Percentiles rank a stretch among this genome's conserved stretches.
These are phyloP conservation scores for Sylvicapra grimmia DNA, from an alignment of 2,113 vertebrate genomes.

Conservation along the genomic window DNA sequence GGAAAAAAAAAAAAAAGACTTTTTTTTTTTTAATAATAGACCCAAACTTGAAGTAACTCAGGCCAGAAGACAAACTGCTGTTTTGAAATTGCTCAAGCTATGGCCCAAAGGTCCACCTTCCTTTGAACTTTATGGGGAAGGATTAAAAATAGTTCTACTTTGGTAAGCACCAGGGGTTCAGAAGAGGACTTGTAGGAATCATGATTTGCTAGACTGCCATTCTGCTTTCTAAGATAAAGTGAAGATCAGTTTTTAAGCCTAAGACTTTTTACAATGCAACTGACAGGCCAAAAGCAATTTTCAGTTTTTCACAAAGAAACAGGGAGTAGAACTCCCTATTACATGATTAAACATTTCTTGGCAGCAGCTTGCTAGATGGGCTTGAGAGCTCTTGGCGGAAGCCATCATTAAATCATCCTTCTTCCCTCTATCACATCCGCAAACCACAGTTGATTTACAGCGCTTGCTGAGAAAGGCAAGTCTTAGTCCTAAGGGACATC, in stretches of 20 bases:
- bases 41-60: not conserved
- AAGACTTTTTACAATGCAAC: not conserved
- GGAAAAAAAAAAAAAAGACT: not conserved
- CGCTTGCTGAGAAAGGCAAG: slow-evolving; percentile 32
- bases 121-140: not conserved
- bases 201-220: not conserved
- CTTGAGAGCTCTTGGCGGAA: slow-evolving; percentile 35
- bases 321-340: not conserved
- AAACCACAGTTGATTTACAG: slow-evolving; percentile 23
- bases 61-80: not conserved
- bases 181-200: not conserved
- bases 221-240: slow-evolving; percentile 18
- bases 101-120: not conserved
- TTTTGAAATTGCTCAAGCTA: not conserved
- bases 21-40: not conserved
- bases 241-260: not conserved
- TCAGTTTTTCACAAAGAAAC: not conserved
- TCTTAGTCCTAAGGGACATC: slow-evolving; percentile 41
- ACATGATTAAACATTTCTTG: slow-evolving; percentile 41
- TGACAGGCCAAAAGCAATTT: slow-evolving; percentile 30
- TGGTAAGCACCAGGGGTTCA: not conserved
- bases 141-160: not conserved
- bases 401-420: not conserved
- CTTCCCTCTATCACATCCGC: not conserved
- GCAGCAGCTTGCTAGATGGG: not conserved